phyloP scores from a whole-genome alignment of 2,888 invertebrate species.

The Tryphoninae sp. region DNA sequence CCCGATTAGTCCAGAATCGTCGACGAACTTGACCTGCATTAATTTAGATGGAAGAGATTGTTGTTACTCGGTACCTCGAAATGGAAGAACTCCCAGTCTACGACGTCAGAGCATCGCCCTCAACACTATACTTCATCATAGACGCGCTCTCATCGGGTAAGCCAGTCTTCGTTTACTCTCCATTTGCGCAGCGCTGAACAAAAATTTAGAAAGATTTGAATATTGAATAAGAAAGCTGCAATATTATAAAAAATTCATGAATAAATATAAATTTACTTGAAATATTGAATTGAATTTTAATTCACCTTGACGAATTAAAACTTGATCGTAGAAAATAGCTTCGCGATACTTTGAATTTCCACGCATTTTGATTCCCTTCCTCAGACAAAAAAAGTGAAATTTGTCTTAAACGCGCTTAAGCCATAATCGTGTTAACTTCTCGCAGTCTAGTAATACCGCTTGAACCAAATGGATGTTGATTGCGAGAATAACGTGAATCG shows the following conservation, averaged over 20 bases:
- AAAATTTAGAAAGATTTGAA: neutral
- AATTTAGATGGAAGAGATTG: slow-evolving; percentile 73
- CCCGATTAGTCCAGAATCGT: slow-evolving; percentile 58
- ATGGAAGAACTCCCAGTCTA: slow-evolving; percentile 71
- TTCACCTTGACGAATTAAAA: neutral
- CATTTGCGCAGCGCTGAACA: neutral
- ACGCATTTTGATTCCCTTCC: too few relatives aligned
- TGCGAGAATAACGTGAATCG: slow-evolving; percentile 57
- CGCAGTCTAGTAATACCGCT: neutral
- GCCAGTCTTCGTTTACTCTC: neutral
- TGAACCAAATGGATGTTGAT: slow-evolving; percentile 65
- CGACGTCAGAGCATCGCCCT: slow-evolving; percentile 76
- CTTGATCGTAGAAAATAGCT: neutral
- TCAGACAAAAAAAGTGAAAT: too few relatives aligned
- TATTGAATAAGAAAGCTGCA: neutral
- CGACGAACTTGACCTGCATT: slow-evolving; percentile 68
- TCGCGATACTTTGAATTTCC: too few relatives aligned
- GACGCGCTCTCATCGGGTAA: slow-evolving; percentile 76
- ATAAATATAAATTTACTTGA: neutral
- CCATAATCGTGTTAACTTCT: neutral
- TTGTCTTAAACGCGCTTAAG: neutral
- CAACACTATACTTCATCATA: slow-evolving; percentile 77
- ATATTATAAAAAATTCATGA: neutral
- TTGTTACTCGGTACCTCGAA: slow-evolving; percentile 65
- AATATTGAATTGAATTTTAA: neutral